Evolutionary conservation across 1,140 invertebrate species (phyloP).

Genomic region (Hylyphantes graminicola): DNA sequence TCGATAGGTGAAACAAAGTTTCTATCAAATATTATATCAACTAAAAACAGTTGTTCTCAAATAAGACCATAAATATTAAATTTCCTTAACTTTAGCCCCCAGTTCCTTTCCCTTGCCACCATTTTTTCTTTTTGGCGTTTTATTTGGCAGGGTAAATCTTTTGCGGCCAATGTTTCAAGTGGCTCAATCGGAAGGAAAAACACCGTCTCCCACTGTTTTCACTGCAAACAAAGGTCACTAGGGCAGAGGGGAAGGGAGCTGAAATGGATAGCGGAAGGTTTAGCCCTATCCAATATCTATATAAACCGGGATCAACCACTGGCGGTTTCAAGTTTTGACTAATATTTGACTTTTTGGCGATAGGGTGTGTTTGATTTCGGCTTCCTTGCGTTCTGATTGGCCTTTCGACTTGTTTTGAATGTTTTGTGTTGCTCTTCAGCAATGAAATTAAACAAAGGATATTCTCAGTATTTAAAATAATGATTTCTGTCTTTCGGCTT

Average conservation of each 20-base stretch:
- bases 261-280: not conserved
- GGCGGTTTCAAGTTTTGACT: slow-evolving; percentile 24
- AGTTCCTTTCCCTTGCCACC: not conserved
- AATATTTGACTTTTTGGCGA: slow-evolving; percentile 41
- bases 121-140: not conserved
- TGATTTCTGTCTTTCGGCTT: not conserved
- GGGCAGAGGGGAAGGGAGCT: not conserved
- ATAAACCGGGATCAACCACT: slow-evolving; percentile 18
- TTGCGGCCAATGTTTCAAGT: slow-evolving; percentile 44
- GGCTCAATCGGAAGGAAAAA: slow-evolving; percentile 28
- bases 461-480: slow-evolving; percentile 32
- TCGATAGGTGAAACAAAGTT: too few relatives aligned
- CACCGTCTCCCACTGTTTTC: slow-evolving; percentile 29
- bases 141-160: slow-evolving; percentile 16
- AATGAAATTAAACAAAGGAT: slow-evolving; percentile 12
- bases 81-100: not conserved
- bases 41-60: too few relatives aligned
- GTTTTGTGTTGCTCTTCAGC: slow-evolving; percentile 20
- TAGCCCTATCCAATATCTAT: slow-evolving; percentile 30
- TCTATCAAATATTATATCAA: too few relatives aligned
- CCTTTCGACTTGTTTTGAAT: slow-evolving; percentile 18
- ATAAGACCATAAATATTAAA: too few relatives aligned
- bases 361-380: slow-evolving; percentile 26
- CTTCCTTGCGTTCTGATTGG: slow-evolving; percentile 38
- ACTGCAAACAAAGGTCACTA: slow-evolving; percentile 16